Conservation (phyloP, 2,113 vertebrate genomes). For the Toxotes jaculatrix region DNA sequence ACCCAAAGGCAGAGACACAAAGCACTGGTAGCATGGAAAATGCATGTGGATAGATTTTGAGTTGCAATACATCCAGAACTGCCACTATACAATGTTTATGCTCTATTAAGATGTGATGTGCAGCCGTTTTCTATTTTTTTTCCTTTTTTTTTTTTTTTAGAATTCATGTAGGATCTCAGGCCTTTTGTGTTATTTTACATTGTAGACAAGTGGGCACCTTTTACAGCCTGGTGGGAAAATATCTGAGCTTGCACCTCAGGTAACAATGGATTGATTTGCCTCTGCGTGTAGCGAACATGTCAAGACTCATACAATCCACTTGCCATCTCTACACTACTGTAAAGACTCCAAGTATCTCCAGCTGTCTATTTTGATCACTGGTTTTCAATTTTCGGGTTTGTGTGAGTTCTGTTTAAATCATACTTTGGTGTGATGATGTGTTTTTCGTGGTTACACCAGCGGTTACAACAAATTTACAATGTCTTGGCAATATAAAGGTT, state of each 20-base stretch:
- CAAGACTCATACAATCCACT: constrained; percentile 54
- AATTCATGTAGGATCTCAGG: constrained; percentile 17
- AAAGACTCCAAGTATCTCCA: constrained; percentile 47
- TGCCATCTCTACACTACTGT: constrained; percentile 29
- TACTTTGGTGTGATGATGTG: constrained; percentile 15
- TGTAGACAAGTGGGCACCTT: not conserved
- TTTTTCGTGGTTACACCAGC: constrained; percentile 21
- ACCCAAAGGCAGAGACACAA: constrained; percentile 27
- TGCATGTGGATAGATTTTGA: not conserved
- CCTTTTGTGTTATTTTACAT: constrained; percentile 8
- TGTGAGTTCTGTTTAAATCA: constrained; percentile 27
- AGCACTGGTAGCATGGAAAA: constrained; percentile 6
- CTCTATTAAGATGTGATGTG: not conserved
- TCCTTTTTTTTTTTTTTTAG: not conserved
- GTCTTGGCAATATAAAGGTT: constrained; percentile 14
- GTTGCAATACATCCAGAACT: not conserved
- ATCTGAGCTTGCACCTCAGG: constrained; percentile 30
- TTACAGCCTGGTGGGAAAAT: constrained; percentile 14
- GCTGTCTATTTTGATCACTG: constrained; percentile 35
- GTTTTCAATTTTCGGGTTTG: constrained; percentile 21
- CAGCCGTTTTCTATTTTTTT: no score
- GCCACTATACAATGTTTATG: not conserved
- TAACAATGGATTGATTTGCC: constrained; percentile 44
- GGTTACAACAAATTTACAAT: constrained; percentile 16
- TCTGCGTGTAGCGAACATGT: constrained; percentile 41